A percentile compares a stretch with the other conserved stretches of the same genome.
Conservation (phyloP, 1,140 invertebrate genomes). For the Conus betulinus region DNA sequence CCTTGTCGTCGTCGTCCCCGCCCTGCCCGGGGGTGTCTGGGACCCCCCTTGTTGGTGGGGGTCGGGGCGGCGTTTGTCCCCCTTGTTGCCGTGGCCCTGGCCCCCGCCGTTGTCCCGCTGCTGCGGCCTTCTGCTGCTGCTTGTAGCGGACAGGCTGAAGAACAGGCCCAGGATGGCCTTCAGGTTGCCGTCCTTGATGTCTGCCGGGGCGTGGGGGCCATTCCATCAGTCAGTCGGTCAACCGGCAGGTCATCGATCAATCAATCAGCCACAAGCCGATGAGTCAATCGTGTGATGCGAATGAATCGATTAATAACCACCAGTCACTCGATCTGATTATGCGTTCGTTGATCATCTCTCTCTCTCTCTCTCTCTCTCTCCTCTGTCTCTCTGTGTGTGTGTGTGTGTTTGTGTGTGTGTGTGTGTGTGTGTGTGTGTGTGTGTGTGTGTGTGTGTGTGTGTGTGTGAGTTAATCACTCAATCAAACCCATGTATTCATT, state of each 20-base stretch:
- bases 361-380: not conserved
- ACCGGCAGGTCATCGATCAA: not conserved
- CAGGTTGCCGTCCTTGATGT: slow-evolving; percentile 91
- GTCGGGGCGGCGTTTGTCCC: too few relatives aligned
- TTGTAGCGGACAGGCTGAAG: slow-evolving; percentile 93
- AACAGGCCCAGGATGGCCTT: slow-evolving; percentile 95
- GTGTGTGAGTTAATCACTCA: too few relatives aligned
- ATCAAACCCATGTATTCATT: too few relatives aligned
- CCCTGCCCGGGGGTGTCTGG: not conserved
- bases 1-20: not conserved
- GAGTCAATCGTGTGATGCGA: too few relatives aligned
- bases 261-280: not conserved
- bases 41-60: not conserved
- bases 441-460: too few relatives aligned
- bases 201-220: slow-evolving; percentile 70
- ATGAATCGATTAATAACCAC: too few relatives aligned
- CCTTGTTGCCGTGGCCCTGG: not conserved
- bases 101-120: not conserved
- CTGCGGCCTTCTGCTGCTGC: slow-evolving; percentile 86
- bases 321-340: not conserved
- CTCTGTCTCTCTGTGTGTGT: not conserved
- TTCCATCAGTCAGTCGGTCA: not conserved
- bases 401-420: not conserved
- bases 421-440: too few relatives aligned
- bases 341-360: not conserved